Evolutionary conservation across 2,888 invertebrate genomes (phyloP).

Genomic region (Drosophila multiciliata): DNA sequence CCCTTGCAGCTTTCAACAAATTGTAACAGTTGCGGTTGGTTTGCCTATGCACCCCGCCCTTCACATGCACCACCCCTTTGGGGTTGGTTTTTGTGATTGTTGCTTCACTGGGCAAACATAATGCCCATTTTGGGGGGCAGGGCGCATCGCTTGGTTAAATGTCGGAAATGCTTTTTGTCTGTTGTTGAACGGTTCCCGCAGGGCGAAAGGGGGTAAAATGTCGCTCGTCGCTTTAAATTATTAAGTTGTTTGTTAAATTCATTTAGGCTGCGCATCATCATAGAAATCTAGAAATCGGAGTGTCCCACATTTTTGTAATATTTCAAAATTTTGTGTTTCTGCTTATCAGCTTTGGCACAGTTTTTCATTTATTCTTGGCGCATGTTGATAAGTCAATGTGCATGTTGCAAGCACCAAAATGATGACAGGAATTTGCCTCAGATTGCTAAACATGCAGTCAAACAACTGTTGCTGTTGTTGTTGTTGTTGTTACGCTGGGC

Average conservation of each 20-base stretch:
- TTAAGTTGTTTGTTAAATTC: constrained; percentile 41
- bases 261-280: constrained; percentile 22
- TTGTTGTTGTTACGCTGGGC: constrained; percentile 26
- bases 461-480: constrained; percentile 49
- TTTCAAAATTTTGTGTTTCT: constrained; percentile 23
- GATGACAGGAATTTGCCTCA: constrained; percentile 70
- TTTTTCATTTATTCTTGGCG: constrained; percentile 27
- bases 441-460: constrained; percentile 61
- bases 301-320: constrained; percentile 27
- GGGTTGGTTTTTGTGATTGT: constrained; percentile 13
- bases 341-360: constrained; percentile 62
- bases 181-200: background rate
- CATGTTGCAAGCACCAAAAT: constrained; percentile 61
- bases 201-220: constrained; percentile 16
- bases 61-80: background rate
- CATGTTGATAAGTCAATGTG: constrained; percentile 47
- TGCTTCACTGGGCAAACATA: constrained; percentile 59
- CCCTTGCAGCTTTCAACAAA: constrained; percentile 43
- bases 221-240: constrained; percentile 52
- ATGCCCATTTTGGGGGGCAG: constrained; percentile 40
- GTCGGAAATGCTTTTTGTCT: constrained; percentile 52
- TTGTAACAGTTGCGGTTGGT: constrained; percentile 72
- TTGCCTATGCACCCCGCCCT: constrained; percentile 14
- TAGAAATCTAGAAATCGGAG: constrained; percentile 31
- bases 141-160: constrained; percentile 59